These are phyloP conservation scores for Prolemur simus DNA, from an alignment of 2,113 vertebrate genomes.

Conservation along the genomic window DNA sequence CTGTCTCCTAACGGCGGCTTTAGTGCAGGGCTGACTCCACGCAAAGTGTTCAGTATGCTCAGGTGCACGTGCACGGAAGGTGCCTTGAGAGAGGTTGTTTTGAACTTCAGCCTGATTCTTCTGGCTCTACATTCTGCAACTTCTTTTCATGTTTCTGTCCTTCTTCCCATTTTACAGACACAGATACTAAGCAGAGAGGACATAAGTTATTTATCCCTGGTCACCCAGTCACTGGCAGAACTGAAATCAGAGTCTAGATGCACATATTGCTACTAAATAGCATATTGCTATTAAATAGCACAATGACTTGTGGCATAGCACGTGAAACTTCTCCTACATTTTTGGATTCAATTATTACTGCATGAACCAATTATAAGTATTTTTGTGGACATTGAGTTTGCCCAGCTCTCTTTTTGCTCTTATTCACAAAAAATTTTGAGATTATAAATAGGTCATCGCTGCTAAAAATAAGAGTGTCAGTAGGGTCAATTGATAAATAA, in stretches of 20 bases:
- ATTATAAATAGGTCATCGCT: neutral
- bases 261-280: neutral
- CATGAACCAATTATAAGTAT: neutral
- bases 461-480: neutral
- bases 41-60: neutral
- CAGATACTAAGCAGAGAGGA: neutral
- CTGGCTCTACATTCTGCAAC: neutral
- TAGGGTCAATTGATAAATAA: neutral
- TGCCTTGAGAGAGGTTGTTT: neutral
- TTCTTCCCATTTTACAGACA: neutral
- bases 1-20: neutral
- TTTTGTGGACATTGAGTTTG: neutral
- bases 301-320: neutral
- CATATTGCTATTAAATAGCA: too few relatives aligned
- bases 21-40: too few relatives aligned
- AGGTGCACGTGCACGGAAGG: too few relatives aligned
- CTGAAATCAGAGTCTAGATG: neutral
- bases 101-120: neutral
- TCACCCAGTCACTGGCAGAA: neutral
- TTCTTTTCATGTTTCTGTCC: neutral
- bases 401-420: neutral
- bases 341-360: neutral
- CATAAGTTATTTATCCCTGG: neutral
- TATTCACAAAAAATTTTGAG: neutral
- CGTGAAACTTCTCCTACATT: neutral